Evolutionary conservation across 2,888 invertebrate species (phyloP).

Genomic region (Epiperipatus broadwayi): DNA sequence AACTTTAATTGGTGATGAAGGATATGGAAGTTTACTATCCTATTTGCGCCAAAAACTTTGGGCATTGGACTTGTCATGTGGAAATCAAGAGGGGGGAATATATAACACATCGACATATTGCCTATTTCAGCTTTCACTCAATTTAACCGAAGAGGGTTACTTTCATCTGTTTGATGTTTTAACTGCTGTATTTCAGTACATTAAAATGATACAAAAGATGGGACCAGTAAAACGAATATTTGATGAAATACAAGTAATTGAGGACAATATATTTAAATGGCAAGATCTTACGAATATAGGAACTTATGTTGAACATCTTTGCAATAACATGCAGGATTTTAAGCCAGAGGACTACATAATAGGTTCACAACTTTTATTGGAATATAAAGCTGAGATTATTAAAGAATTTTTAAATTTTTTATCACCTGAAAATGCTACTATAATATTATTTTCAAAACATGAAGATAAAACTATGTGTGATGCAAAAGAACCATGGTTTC

Average conservation of each 20-base stretch:
- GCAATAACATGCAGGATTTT: slow-evolving; percentile 58
- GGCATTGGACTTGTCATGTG: slow-evolving; percentile 23
- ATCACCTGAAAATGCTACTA: slow-evolving; percentile 44
- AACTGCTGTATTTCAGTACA: slow-evolving; percentile 54
- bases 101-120: slow-evolving; percentile 60
- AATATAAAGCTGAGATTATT: slow-evolving; percentile 51
- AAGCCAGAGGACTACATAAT: slow-evolving; percentile 56
- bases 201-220: slow-evolving; percentile 45
- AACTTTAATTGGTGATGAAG: too few species aligned
- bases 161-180: slow-evolving; percentile 49
- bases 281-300: slow-evolving; percentile 37
- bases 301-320: slow-evolving; percentile 55
- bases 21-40: too few species aligned
- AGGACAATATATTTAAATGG: slow-evolving; percentile 29
- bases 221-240: slow-evolving; percentile 50
- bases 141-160: slow-evolving; percentile 56
- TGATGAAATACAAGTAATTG: slow-evolving; percentile 50
- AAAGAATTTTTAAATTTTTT: slow-evolving; percentile 39
- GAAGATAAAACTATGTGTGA: slow-evolving; percentile 38
- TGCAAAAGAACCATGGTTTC: slow-evolving; percentile 61
- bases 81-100: slow-evolving; percentile 39
- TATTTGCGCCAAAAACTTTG: slow-evolving; percentile 20
- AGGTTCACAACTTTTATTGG: slow-evolving; percentile 50
- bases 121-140: slow-evolving; percentile 48
- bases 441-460: slow-evolving; percentile 46